Base-by-base conservation (phyloP, 2,888 invertebrate species). In the Muschampia plurimacula region DNA sequence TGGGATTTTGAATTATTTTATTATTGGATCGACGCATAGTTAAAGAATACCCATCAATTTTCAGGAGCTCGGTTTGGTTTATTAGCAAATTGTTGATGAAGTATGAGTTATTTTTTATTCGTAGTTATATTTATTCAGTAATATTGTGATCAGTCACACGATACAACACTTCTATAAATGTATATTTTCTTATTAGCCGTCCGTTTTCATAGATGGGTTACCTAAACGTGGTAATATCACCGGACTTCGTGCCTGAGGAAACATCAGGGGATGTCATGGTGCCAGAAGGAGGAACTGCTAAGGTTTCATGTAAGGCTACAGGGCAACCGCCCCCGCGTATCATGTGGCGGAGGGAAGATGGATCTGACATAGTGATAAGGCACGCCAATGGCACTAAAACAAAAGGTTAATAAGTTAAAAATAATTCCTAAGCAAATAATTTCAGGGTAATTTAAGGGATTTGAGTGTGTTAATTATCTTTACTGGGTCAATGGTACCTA, bases 201-300 rank as follows among this genome's bases (percentile, higher is more conserved):
- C 0, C 28, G 6, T 59, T 57, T 66, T 91, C 90, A 10, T 92
- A 98, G 98, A 96, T 97, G 91, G 98, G 97, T 44, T 96, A 96
- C 87, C 93, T 98, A 79, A 97, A 98, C 78, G 98, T 98, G 69
- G 97, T 98, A 39, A 96, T 98, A 78, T 98, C 98, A 46, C 98
- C 99, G n/a, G 98, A 98, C 89, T 98, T 99, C 83, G 96, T 98
- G 76, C 86, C 96, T 22, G 97, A 97, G 83, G 97, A 97, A 84
- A 98, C 98, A 39, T 98, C 98, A n/a, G 97, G 98, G 0, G 98
- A 98, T 86, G 95, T 98, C 13, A 97, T 97, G 95, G 97, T 98
- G 44, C 96, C 97, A 39, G 98, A 98, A 95, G 98, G 98, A 69
- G 97, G 97, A 52, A 95, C 95, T 0, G 96, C 96, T 12, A 95